Evolutionary conservation across 2,888 invertebrate genomes (phyloP), one percentile per base, ranked within the genome.

Genomic region (Apodemia duryi): DNA sequence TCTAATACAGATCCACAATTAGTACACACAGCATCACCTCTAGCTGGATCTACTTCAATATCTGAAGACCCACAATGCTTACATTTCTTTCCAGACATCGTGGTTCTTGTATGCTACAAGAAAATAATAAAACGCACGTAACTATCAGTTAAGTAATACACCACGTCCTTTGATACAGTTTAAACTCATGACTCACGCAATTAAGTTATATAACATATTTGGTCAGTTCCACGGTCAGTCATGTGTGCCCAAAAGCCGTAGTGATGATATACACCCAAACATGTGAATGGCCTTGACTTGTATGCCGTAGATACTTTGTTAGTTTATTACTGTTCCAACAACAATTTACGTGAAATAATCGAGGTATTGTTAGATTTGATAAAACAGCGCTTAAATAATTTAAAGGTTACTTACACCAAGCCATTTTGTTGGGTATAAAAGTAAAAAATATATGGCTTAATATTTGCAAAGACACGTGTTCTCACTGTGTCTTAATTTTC

Each of bases 11-110:
- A 95, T 38, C 99, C 99, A 89, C 99, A 99, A 79, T 95, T 96
- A 38, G 97, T 98, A 84, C 99, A 99, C 1, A 99, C 98, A 10
- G 97, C 96, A 93, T 99, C 98, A 49, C 99, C 99, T 77, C 98
- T 94, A 32, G 97, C 96, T 68, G 97, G 96, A 85, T 99, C 99
- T 68, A 96, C 97, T 88, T 99, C 99, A 69, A 99, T 97, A 70
- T 98, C 97, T 6, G 97, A 95, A 52, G 97, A 96, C 13, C 97
- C 97, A 83, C 97, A 97, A 77, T 95, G 96, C 82, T 95, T 95
- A 86, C 97, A 97, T 81, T 97, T 97, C 75, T 94, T 93, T n/a
- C 95, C 95, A 65, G 90, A 88, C 91, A 90, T 91, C n/a, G 63
- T 72, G 67, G 21, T 64, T 49, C 28, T 2, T 7, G 2, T 28